Evolutionary conservation across 2,888 invertebrate genomes (phyloP).

Genomic region (Acanthosepion lycidas): DNA sequence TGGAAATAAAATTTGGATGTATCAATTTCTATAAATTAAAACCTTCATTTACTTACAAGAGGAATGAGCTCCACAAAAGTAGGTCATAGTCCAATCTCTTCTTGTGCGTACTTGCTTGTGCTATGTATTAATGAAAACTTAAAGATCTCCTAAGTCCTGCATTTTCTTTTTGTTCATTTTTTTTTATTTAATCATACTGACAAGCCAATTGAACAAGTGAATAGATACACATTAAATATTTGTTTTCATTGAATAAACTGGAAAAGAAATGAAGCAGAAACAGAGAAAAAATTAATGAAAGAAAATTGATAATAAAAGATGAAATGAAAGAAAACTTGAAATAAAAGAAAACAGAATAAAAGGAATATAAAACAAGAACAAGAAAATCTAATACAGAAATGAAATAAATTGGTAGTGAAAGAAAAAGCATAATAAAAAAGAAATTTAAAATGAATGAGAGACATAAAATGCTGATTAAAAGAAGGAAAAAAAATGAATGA

Average conservation of each 20-base stretch:
- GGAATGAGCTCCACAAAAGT: not conserved
- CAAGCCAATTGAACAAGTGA: not conserved
- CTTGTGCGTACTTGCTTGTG: not conserved
- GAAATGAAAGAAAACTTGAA: not conserved
- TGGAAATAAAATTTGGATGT: slow-evolving; percentile 4
- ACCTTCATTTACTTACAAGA: not conserved
- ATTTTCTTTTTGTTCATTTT: not conserved
- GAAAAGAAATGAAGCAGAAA: not conserved
- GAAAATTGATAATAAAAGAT: not conserved
- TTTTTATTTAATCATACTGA: not conserved
- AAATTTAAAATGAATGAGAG: not conserved
- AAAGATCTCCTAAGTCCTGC: not conserved
- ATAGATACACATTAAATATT: not conserved
- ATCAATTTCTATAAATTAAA: slow-evolving; percentile 1
- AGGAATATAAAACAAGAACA: not conserved
- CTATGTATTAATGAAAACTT: not conserved
- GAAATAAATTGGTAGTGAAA: not conserved
- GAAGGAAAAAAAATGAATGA: not conserved
- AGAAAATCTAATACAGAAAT: not conserved
- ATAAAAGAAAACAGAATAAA: not conserved
- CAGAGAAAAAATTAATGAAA: not conserved
- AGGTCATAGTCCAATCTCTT: not conserved
- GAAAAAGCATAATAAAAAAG: not conserved
- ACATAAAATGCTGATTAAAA: not conserved
- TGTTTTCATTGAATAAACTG: not conserved